Conservation (phyloP, 1,140 invertebrate genomes). For the Drosophila simulans region DNA sequence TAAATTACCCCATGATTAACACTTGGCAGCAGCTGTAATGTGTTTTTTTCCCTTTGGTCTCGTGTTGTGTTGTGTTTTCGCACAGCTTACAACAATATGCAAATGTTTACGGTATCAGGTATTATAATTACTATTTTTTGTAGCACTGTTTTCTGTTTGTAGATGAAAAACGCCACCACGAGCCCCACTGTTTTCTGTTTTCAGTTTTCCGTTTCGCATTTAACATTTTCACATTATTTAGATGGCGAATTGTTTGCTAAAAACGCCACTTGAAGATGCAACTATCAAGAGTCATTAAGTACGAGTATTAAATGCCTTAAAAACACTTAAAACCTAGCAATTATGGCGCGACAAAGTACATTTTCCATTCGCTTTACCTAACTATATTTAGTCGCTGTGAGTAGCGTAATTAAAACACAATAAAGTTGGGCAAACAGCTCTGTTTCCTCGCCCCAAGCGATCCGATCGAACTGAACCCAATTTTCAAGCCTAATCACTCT, state of each 20-base stretch:
- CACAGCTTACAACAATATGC: constrained; percentile 47
- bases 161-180: constrained; percentile 31
- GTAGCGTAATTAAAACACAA: constrained; percentile 29
- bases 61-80: constrained; percentile 17
- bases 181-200: background rate
- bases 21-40: constrained; percentile 48
- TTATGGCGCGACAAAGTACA: constrained; percentile 16
- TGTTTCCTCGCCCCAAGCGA: background rate
- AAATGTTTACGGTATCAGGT: constrained; percentile 58
- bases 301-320: constrained; percentile 36
- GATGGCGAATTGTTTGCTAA: constrained; percentile 44
- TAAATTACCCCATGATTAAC: constrained; percentile 63
- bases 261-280: constrained; percentile 39
- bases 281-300: constrained; percentile 42
- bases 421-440: constrained; percentile 8
- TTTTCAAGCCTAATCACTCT: constrained; percentile 24
- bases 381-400: constrained; percentile 21
- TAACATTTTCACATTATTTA: constrained; percentile 38
- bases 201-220: constrained; percentile 10
- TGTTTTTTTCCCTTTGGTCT: constrained; percentile 31
- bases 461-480: constrained; percentile 6
- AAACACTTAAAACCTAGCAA: constrained; percentile 23
- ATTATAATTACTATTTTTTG: constrained; percentile 47
- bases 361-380: constrained; percentile 14
- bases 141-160: constrained; percentile 13